Conservation (phyloP, 53 echinoderm and acorn worm genomes). For the Antedon mediterranea region DNA sequence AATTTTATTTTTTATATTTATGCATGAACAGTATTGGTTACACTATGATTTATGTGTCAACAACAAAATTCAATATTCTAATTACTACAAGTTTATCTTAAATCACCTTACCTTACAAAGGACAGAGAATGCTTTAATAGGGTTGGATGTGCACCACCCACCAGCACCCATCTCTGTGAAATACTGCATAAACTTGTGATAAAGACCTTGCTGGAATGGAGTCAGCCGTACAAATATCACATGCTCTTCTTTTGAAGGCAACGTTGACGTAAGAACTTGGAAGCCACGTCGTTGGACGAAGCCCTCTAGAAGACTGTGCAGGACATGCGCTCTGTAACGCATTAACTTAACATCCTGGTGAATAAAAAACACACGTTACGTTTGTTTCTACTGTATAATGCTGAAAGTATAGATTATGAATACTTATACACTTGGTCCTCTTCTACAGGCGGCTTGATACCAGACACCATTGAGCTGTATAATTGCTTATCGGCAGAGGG, state of each 20-base stretch:
- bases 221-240: conserved; percentile 76
- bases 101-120: conserved; percentile 64
- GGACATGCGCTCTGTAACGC: conserved; percentile 77
- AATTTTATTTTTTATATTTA: too few relatives aligned
- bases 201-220: conserved; percentile 73
- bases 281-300: conserved; percentile 89
- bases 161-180: conserved; percentile 81
- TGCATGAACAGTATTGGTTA: too few relatives aligned
- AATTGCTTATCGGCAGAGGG: too few relatives aligned
- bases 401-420: too few relatives aligned
- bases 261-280: conserved; percentile 43
- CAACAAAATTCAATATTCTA: too few relatives aligned
- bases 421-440: too few relatives aligned
- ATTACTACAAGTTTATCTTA: too few relatives aligned
- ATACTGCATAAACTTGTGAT: conserved; percentile 87
- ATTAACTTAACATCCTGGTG: conserved; percentile 73
- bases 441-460: too few relatives aligned
- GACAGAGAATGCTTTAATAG: conserved; percentile 95
- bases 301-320: conserved; percentile 64
- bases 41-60: too few relatives aligned
- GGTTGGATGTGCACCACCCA: conserved; percentile 88
- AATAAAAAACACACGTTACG: background rate
- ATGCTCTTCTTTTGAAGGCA: conserved; percentile 75
- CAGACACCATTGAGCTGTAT: too few relatives aligned
- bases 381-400: too few relatives aligned